Percentiles rank a stretch among this genome's conserved stretches.
Conservation (phyloP, 2,888 invertebrate genomes). For the Macrostomum cliftonense region DNA sequence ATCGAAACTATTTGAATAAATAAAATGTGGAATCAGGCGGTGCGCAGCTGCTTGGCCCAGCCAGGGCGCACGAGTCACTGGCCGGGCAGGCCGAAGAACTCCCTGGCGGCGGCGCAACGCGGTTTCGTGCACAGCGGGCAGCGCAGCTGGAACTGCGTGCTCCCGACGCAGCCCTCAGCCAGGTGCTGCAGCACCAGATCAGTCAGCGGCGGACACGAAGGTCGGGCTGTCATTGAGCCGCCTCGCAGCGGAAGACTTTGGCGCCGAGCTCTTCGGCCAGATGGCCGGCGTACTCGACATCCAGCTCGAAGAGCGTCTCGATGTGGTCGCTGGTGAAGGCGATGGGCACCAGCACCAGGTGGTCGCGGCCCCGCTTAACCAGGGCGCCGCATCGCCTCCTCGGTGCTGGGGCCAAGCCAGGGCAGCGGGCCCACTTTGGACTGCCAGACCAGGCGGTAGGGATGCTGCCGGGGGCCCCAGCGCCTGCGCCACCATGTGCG, state of each 20-base stretch:
- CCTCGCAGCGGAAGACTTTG: conserved; percentile 59
- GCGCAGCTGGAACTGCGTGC: conserved; percentile 57
- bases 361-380: conserved; percentile 60
- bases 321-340: conserved; percentile 95
- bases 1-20: too few relatives aligned
- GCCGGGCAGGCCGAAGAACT: conserved; percentile 26
- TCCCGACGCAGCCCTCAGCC: conserved; percentile 37
- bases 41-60: too few relatives aligned
- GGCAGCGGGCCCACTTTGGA: conserved; percentile 78
- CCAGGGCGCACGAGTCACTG: too few relatives aligned
- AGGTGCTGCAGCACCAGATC: conserved; percentile 61
- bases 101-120: conserved; percentile 49
- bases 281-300: conserved; percentile 78
- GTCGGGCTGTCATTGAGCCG: conserved; percentile 79
- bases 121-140: conserved; percentile 64
- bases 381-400: conserved; percentile 44
- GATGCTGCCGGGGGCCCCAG: conserved; percentile 51
- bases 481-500: conserved; percentile 63
- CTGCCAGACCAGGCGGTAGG: conserved; percentile 80
- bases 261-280: conserved; percentile 64
- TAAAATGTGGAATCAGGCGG: too few relatives aligned
- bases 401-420: conserved; percentile 53
- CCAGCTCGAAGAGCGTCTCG: conserved; percentile 85
- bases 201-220: conserved; percentile 54
- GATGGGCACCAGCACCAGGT: conserved; percentile 74